Conservation (phyloP, 2,113 vertebrate genomes). For the Procavia capensis region DNA sequence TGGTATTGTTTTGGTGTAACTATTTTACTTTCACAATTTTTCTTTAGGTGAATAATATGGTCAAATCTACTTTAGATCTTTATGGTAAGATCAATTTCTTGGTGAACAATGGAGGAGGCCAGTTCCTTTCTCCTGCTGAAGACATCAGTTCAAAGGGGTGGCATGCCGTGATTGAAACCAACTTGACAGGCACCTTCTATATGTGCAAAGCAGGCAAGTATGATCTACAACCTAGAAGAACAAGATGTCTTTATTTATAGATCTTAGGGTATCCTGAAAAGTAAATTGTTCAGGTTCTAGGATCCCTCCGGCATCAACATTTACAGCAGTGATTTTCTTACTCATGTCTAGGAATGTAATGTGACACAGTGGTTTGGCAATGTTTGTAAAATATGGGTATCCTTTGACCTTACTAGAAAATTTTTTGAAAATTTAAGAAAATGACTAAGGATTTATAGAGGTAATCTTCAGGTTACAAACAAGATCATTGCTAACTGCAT, state of each 20-base stretch:
- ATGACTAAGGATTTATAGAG: background rate
- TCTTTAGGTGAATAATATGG: conserved; percentile 91
- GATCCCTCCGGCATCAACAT: background rate
- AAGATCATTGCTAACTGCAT: too few species aligned
- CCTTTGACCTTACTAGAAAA: background rate
- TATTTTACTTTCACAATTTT: background rate
- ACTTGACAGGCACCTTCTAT: conserved; percentile 97
- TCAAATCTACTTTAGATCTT: conserved; percentile 89
- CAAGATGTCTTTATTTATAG: background rate
- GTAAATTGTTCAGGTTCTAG: background rate
- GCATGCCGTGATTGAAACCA: conserved; percentile 97
- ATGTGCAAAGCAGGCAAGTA: conserved; percentile 94
- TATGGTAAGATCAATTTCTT: conserved; percentile 93
- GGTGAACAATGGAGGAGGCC: conserved; percentile 97
- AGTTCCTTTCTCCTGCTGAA: conserved; percentile 90
- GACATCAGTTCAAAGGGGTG: conserved; percentile 93
- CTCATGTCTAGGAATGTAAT: background rate
- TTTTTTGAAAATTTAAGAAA: background rate
- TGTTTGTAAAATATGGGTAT: conserved; percentile 33
- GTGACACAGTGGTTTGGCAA: background rate
- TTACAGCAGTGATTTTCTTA: background rate
- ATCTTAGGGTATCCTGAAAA: background rate
- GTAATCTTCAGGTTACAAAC: background rate
- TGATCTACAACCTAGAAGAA: background rate
- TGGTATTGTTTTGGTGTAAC: too few species aligned